These are phyloP conservation scores for Meganola albula DNA, from an alignment of 2,888 invertebrate genomes.

Conservation along the genomic window DNA sequence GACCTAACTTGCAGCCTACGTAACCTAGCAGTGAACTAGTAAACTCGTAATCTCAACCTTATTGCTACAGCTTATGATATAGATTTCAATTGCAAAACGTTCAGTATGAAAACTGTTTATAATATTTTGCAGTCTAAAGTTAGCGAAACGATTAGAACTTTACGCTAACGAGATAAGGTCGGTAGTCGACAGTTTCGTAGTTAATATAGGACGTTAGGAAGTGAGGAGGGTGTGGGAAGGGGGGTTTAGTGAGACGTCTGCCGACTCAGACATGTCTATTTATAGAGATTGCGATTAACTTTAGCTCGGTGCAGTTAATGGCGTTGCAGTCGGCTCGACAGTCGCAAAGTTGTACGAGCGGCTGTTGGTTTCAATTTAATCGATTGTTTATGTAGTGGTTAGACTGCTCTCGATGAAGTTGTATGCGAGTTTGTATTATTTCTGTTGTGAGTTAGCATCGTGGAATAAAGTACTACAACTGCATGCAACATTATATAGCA, in stretches of 20 bases:
- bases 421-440: slow-evolving; percentile 12
- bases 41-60: slow-evolving; percentile 31
- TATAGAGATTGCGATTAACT: slow-evolving; percentile 63
- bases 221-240: no score
- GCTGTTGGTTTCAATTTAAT: slow-evolving; percentile 36
- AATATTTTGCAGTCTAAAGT: slow-evolving; percentile 19
- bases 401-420: slow-evolving; percentile 21
- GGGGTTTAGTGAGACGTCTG: slow-evolving; percentile 55
- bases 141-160: slow-evolving; percentile 9
- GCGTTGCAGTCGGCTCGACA: slow-evolving; percentile 32
- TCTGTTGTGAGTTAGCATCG: slow-evolving; percentile 2
- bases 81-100: slow-evolving; percentile 19
- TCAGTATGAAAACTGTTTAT: slow-evolving; percentile 28
- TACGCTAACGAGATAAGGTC: slow-evolving; percentile 18
- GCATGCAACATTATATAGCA: no score
- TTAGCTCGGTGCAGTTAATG: slow-evolving; percentile 44
- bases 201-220: slow-evolving; percentile 31
- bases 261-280: slow-evolving; percentile 66
- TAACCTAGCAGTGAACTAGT: slow-evolving; percentile 29
- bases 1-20: slow-evolving; percentile 55
- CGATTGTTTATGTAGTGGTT: slow-evolving; percentile 39
- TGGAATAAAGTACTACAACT: no score
- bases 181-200: slow-evolving; percentile 14
- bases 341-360: slow-evolving; percentile 30
- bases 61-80: slow-evolving; percentile 24